These are phyloP conservation scores for Oostethus manadensis DNA, from an alignment of 2,113 vertebrate genomes.

Conservation along the genomic window DNA sequence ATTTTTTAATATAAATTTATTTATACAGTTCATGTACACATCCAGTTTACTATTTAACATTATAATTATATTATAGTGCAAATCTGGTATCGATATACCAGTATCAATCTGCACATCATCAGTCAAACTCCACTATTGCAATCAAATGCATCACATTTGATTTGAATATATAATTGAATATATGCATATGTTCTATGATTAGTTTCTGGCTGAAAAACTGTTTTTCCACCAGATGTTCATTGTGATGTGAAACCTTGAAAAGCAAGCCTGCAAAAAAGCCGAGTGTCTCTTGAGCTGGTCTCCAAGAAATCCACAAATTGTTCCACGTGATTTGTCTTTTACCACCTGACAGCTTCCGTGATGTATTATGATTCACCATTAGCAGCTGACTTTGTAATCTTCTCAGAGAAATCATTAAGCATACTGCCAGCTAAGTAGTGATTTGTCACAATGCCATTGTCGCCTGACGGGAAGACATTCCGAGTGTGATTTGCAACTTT, in stretches of 20 bases:
- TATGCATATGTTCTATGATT: not conserved
- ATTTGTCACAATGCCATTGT: constrained; percentile 18
- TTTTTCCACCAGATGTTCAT: not conserved
- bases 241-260: not conserved
- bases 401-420: constrained; percentile 7
- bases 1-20: too few relatives aligned
- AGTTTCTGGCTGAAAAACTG: not conserved
- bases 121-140: too few relatives aligned
- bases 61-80: too few relatives aligned
- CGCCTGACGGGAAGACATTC: constrained; percentile 18
- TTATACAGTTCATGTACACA: too few relatives aligned
- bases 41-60: too few relatives aligned
- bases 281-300: not conserved
- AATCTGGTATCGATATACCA: too few relatives aligned
- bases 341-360: constrained; percentile 22
- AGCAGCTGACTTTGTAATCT: constrained; percentile 14
- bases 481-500: constrained; percentile 12
- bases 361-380: constrained; percentile 23
- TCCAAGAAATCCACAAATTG: constrained; percentile 3
- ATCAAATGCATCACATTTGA: not conserved
- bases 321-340: constrained; percentile 4
- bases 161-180: not conserved
- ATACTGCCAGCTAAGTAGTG: constrained; percentile 9
- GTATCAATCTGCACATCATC: too few relatives aligned
- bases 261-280: not conserved